Evolutionary conservation across 2,888 invertebrate genomes (phyloP).

Genomic region (Acrobasis repandana): DNA sequence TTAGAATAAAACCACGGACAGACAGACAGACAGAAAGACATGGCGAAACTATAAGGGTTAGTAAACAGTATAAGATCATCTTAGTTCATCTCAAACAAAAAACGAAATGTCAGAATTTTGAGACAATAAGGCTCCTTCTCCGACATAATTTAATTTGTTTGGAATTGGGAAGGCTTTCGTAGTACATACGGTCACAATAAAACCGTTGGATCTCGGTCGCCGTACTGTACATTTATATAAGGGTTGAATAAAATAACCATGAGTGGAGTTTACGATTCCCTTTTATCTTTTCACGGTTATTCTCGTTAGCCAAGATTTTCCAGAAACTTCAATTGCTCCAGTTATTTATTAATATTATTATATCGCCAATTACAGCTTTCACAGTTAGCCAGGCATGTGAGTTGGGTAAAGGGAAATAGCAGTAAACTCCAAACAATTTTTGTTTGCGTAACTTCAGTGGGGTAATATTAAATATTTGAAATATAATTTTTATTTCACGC

Average conservation of each 20-base stretch:
- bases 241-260: conserved; percentile 19
- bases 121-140: conserved; percentile 15
- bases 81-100: conserved; percentile 3
- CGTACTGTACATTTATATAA: conserved; percentile 10
- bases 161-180: conserved; percentile 17
- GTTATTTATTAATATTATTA: neutral
- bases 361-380: conserved; percentile 4
- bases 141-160: conserved; percentile 22
- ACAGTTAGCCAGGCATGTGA: conserved; percentile 4
- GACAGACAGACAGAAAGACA: no score
- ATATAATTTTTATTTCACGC: neutral
- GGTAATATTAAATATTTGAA: neutral
- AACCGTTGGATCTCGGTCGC: conserved; percentile 6
- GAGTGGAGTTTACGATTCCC: conserved; percentile 9
- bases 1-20: no score
- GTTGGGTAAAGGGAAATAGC: conserved; percentile 1
- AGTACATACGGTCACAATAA: conserved; percentile 16
- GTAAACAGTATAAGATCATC: neutral
- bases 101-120: conserved; percentile 19
- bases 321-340: neutral
- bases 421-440: neutral
- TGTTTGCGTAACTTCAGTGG: neutral
- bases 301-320: neutral
- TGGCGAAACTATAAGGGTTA: neutral
- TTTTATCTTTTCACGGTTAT: conserved; percentile 7